Percentiles rank a stretch among this genome's conserved stretches.
These are phyloP conservation scores for Orthonychiurus folsomi DNA, from an alignment of 2,888 invertebrate genomes.

Conservation along the genomic window DNA sequence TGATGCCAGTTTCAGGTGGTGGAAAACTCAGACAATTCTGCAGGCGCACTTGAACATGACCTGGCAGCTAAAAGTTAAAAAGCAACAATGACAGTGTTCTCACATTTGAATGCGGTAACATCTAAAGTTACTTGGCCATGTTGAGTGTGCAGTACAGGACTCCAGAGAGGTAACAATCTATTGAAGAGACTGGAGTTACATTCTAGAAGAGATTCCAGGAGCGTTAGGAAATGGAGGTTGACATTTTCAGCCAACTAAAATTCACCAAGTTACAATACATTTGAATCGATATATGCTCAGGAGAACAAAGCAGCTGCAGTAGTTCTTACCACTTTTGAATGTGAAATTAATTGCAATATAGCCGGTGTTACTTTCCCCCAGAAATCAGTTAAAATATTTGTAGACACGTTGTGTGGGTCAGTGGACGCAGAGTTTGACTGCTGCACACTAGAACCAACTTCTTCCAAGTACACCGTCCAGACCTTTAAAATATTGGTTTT, in stretches of 20 bases:
- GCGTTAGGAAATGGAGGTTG: conserved; percentile 87
- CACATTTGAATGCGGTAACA: neutral
- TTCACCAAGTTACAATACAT: too few species aligned
- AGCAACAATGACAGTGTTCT: neutral
- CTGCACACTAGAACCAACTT: conserved; percentile 55
- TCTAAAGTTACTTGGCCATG: conserved; percentile 56
- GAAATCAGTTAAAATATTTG: conserved; percentile 86
- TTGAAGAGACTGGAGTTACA: conserved; percentile 86
- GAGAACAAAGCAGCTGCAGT: neutral
- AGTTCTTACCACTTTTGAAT: conserved; percentile 74
- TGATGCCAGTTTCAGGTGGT: conserved; percentile 45
- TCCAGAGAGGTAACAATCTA: conserved; percentile 90
- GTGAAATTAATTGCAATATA: conserved; percentile 80
- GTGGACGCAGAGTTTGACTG: conserved; percentile 53
- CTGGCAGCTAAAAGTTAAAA: conserved; percentile 61
- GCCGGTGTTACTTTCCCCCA: conserved; percentile 98
- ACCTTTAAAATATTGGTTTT: conserved; percentile 49
- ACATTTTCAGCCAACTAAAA: conserved; percentile 92
- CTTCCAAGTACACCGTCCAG: conserved; percentile 97
- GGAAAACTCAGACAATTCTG: conserved; percentile 80
- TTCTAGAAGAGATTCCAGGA: conserved; percentile 89
- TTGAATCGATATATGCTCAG: too few species aligned
- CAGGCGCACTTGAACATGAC: conserved; percentile 74
- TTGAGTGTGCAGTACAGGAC: conserved; percentile 87
- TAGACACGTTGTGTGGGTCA: conserved; percentile 63